Conservation (phyloP, 2,113 vertebrate genomes). For the Lutjanus erythropterus region DNA sequence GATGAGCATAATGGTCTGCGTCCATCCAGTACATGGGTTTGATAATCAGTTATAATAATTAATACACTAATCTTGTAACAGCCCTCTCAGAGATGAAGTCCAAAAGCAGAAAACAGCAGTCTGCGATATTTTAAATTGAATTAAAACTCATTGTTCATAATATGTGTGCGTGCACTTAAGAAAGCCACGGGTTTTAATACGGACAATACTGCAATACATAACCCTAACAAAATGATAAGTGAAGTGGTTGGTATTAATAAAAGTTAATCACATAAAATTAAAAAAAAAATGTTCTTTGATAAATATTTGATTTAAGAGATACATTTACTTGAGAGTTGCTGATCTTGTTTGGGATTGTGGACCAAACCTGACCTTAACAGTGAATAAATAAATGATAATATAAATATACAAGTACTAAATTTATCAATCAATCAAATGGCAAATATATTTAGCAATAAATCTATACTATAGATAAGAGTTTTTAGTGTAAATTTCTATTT, state of each 20-base stretch:
- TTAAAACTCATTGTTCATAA: neutral
- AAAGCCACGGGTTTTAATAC: neutral
- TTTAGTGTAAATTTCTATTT: neutral
- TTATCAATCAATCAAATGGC: neutral
- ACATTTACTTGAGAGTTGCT: neutral
- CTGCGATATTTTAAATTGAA: neutral
- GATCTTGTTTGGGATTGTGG: neutral
- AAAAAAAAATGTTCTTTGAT: neutral
- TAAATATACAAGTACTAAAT: neutral
- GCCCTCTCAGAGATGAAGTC: neutral
- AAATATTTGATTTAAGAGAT: neutral
- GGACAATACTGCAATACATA: neutral
- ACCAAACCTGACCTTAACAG: neutral
- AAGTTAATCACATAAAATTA: neutral
- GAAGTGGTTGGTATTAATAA: neutral
- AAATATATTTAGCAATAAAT: neutral
- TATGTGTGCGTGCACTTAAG: neutral
- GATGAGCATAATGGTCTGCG: neutral
- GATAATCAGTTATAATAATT: neutral
- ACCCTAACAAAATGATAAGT: neutral
- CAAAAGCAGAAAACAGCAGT: neutral
- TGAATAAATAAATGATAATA: neutral
- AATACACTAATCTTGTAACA: neutral
- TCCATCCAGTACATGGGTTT: neutral
- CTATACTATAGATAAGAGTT: no score